Base-by-base conservation (phyloP, 1,140 invertebrate genomes). In the Drosophila chauvacae region DNA sequence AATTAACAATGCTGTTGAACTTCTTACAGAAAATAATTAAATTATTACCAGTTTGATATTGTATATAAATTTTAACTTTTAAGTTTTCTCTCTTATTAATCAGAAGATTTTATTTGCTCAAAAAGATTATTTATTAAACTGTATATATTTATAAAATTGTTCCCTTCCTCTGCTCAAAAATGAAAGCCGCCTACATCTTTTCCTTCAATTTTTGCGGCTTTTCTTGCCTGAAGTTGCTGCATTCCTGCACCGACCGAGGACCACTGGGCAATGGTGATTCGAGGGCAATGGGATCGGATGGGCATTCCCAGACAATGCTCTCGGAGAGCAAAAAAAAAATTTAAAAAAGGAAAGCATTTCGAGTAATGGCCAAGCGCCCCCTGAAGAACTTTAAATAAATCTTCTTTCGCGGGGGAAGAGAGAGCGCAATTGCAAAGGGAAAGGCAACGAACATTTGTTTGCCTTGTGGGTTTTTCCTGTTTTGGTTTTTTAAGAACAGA, bases 231-330 rank as follows among this genome's bases (percentile, higher is more conserved):
- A 35, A 42, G 62, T 35, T 53, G n/a, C 72, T 81, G 68, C 84
- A 88, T 88, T 87, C 72, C 64, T 79, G 35, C 33, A 42, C 57
- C 51, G 18, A 70, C 41, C 28, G 77, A 56, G 42, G 80, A 18
- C 33, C 61, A 59, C 14, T 64, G 33, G 64, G 60, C 44, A 28
- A 39, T 39, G 42, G 28, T 35, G 33, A 47, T 45, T 57, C 33
- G 51, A 18, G 59, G 75, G 65, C 75, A 64, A 37, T 81, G 48
- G 28, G 48, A 18, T 51, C 7, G 48, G 48, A 13, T 51, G 79
- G 84, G 84, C 84, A 87, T 87, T 87, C 80, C 84, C 84, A 87
- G 84, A 87, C 84, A 74, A 83, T 82, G 55, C 78, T 77, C 39
- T 33, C 35, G 14, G 59, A 33, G 16, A 39, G 39, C 28, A 7